Base-by-base conservation (phyloP, 2,888 invertebrate species). In the Criorhina ranunculi region DNA sequence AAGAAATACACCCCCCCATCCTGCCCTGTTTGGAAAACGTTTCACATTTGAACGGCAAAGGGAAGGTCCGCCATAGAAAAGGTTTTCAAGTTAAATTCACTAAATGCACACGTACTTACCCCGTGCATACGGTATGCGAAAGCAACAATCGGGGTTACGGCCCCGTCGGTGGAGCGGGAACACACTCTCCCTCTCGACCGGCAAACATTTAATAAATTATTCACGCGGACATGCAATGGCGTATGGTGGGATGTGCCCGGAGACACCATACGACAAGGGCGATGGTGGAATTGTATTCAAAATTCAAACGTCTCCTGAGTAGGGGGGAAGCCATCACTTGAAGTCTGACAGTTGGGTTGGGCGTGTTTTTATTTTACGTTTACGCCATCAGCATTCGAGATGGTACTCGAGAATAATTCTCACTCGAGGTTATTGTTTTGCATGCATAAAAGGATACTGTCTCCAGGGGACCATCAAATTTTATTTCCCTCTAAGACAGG, bases 121-220 rank as follows among this genome's bases (percentile, higher is more conserved):
- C 44, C 33, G 9, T 44, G 44, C 17, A 44, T 31, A 55, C n/a
- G 19, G 5, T n/a, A 19, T 24, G 24, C 5, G 15, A 24, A 33
- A n/a, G 17, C 46, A 44, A 7, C 29, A 31, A 15, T 46, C 17
- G n/a, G 1, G 46, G 60, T 9, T 60, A 12, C 9, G 15, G 40
- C n/a, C n/a, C n/a, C n/a, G n/a, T n/a, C n/a, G n/a, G n/a, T n/a
- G n/a, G n/a, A n/a, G n/a, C n/a, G n/a, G n/a, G n/a, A n/a, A n/a
- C n/a, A n/a, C n/a, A n/a, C n/a, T n/a, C n/a, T n/a, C n/a, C 4
- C 24, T 24, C 24, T 24, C 24, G 24, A 24, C 31, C 40, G 37
- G 31, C 40, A 42, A 17, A 9, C 31, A 33, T 17, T 69, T 57
- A 31, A 69, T 69, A 40, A 69, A 57, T 42, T 55, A 69, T 55